These are phyloP conservation scores for Drosophila demipolita DNA, from an alignment of 2,888 invertebrate species.

Conservation along the genomic window DNA sequence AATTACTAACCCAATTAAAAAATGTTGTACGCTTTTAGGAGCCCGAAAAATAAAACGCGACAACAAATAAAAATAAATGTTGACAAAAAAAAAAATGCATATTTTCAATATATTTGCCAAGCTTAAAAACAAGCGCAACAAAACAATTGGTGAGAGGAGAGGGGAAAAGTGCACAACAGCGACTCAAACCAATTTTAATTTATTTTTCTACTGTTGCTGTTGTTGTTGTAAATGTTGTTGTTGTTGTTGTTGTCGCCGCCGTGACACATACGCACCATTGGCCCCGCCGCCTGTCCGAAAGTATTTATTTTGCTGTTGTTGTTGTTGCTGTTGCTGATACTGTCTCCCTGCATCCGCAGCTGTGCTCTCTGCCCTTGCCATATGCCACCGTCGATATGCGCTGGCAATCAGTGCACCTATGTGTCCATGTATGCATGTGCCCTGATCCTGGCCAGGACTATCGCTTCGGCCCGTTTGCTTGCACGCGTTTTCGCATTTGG, in stretches of 20 bases:
- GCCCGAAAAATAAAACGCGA: slow-evolving; percentile 58
- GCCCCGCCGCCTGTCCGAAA: slow-evolving; percentile 59
- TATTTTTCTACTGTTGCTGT: slow-evolving; percentile 52
- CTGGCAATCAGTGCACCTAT: slow-evolving; percentile 77
- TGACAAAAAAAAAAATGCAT: slow-evolving; percentile 33
- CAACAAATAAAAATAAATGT: slow-evolving; percentile 49
- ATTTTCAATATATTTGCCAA: slow-evolving; percentile 65
- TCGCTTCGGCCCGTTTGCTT: slow-evolving; percentile 78
- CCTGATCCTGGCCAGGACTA: slow-evolving; percentile 69
- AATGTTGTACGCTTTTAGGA: slow-evolving; percentile 77
- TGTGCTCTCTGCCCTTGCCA: slow-evolving; percentile 15
- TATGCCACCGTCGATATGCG: slow-evolving; percentile 34
- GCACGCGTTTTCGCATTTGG: slow-evolving; percentile 75
- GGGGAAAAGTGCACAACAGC: slow-evolving; percentile 28
- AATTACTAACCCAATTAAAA: slow-evolving; percentile 84
- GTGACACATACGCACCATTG: slow-evolving; percentile 79
- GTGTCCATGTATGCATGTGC: slow-evolving; percentile 40
- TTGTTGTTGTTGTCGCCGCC: slow-evolving; percentile 43
- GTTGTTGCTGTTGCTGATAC: slow-evolving; percentile 20
- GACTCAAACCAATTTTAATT: slow-evolving; percentile 68
- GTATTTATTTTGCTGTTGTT: slow-evolving; percentile 41
- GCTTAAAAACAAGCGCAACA: slow-evolving; percentile 54
- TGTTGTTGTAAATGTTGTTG: slow-evolving; percentile 36
- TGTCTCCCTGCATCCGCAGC: slow-evolving; percentile 14
- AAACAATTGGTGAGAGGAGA: slow-evolving; percentile 22